Base-by-base conservation (phyloP, 2,797 vertebrate genomes). In the Xenops minutus region DNA sequence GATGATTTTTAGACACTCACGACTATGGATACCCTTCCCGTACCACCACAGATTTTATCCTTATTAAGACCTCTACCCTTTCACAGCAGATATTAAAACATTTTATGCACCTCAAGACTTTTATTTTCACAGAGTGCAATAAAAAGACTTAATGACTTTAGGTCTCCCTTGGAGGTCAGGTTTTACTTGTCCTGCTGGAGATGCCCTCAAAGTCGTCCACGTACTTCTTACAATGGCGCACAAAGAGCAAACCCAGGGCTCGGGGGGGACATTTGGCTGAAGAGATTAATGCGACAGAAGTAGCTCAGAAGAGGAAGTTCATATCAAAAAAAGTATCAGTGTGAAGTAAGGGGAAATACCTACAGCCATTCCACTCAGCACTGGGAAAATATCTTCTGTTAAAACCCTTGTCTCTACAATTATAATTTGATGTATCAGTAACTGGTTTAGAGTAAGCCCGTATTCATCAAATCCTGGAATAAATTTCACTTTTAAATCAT, bases 401-500 rank as follows among this genome's bases (percentile, higher is more conserved):
- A 69, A 68, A 81, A 86, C 21, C 77, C 75, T 77, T 44, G 21
- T 72, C 46, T 90, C 59, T 80, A 86, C 83, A 92, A 91, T 79
- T 62, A 86, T 8, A 46, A 88, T 51, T 7, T 88, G 69, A 48
- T 88, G 6, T 27, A 82, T 76, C 77, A 86, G 73, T 71, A 90
- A 79, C 55, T 61, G 27, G 26, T 59, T 27, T 56, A 69, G 10
- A 66, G 15, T 36, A 90, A 84, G 24, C 59, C 49, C 71, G 37
- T 61, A 87, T 56, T 87, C 63, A 76, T 64, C 89, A 94, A 82
- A 90, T 73, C 48, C 49, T 64, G 74, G 48, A 92, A 91, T 88
- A 93, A 94, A 96, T 84, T 90, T 82, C 77, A 88, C 67, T 81
- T 90, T 52, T 32, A 94, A 90, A 84, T 88, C 37, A 92, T 72